Conservation (phyloP, 2,797 vertebrate species). For the Protosalanx chinensis region DNA sequence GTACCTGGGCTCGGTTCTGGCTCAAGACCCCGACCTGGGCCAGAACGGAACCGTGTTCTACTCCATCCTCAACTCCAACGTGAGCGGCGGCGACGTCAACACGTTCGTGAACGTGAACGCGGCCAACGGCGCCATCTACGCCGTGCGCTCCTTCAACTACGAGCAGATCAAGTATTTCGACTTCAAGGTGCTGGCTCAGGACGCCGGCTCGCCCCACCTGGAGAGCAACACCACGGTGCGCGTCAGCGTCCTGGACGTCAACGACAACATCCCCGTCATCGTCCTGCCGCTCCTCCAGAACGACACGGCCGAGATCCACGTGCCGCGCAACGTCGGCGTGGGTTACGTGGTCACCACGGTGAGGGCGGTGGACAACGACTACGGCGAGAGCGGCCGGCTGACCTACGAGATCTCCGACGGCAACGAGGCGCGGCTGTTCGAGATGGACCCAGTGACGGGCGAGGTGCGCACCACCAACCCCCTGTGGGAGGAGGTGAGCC, state of each 20-base stretch:
- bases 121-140: constrained; percentile 96
- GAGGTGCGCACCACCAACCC: constrained; percentile 93
- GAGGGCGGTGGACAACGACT: constrained; percentile 92
- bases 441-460: constrained; percentile 90
- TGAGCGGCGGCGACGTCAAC: constrained; percentile 95
- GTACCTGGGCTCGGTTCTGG: constrained; percentile 92
- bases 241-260: constrained; percentile 92
- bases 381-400: constrained; percentile 96
- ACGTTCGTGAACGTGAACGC: constrained; percentile 98
- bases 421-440: constrained; percentile 95
- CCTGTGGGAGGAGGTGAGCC: constrained; percentile 91
- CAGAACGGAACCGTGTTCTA: constrained; percentile 97
- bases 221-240: constrained; percentile 95
- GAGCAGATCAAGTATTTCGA: constrained; percentile 98
- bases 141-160: constrained; percentile 95
- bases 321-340: constrained; percentile 92
- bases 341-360: constrained; percentile 95
- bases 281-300: constrained; percentile 91
- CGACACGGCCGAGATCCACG: constrained; percentile 95
- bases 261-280: constrained; percentile 95
- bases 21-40: constrained; percentile 94
- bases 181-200: constrained; percentile 94
- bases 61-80: constrained; percentile 91
- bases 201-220: constrained; percentile 91
- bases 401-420: constrained; percentile 97